Conservation (phyloP, 1,140 invertebrate species). For the Diploscapter pachys region DNA sequence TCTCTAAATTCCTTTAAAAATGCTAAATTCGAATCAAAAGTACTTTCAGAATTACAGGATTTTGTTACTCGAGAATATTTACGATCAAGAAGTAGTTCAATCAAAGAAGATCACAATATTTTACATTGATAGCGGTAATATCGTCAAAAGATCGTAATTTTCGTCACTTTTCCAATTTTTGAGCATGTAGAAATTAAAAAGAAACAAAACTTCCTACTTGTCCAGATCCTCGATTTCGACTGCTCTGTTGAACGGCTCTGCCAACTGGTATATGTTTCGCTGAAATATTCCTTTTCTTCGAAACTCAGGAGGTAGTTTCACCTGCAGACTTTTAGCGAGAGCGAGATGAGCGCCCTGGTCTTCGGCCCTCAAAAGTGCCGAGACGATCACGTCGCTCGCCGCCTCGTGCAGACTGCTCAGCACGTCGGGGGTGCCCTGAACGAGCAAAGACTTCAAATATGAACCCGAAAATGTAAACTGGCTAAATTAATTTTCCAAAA, state of each 20-base stretch:
- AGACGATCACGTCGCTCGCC: slow-evolving; percentile 83
- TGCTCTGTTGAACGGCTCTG: slow-evolving; percentile 81
- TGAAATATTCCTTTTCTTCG: slow-evolving; percentile 61
- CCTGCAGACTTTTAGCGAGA: slow-evolving; percentile 71
- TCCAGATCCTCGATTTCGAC: slow-evolving; percentile 77
- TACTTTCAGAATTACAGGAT: too few species aligned
- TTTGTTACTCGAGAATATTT: not conserved
- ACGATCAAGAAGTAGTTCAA: slow-evolving; percentile 10
- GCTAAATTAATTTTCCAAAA: too few species aligned
- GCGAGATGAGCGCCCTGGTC: slow-evolving; percentile 69
- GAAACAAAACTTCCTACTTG: slow-evolving; percentile 62
- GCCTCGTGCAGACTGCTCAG: slow-evolving; percentile 77
- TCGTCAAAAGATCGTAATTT: too few species aligned
- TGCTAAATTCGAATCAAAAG: too few species aligned
- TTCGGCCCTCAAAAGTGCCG: slow-evolving; percentile 66
- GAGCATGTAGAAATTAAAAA: slow-evolving; percentile 2
- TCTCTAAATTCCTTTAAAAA: not conserved
- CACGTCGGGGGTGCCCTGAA: slow-evolving; percentile 59
- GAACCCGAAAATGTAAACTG: not conserved
- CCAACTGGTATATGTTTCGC: slow-evolving; percentile 74
- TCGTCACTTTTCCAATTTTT: not conserved
- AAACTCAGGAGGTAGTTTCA: too few species aligned
- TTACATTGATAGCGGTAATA: too few species aligned
- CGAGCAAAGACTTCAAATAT: not conserved
- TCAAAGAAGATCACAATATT: too few species aligned